These are phyloP conservation scores for Aplocera efformata DNA, from an alignment of 2,888 invertebrate genomes.

Conservation along the genomic window DNA sequence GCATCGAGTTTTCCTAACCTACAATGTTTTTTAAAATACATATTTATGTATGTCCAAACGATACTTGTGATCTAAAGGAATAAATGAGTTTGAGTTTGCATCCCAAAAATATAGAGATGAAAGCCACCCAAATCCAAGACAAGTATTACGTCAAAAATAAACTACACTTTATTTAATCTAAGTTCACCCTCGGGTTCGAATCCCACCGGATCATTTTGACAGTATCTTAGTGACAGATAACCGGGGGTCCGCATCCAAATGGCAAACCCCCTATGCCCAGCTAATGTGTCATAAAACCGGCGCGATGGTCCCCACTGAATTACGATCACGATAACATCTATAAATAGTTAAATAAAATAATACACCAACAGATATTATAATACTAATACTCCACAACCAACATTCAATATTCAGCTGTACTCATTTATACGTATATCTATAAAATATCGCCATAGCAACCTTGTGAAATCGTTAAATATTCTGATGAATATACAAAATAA, in stretches of 20 bases:
- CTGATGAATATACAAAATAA: slow-evolving; percentile 2
- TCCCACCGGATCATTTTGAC: slow-evolving; percentile 65
- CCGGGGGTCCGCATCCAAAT: slow-evolving; percentile 41
- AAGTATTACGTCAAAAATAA: slow-evolving; percentile 14
- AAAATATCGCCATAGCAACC: slow-evolving; percentile 1
- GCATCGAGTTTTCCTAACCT: too few relatives aligned
- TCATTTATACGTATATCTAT: too few relatives aligned
- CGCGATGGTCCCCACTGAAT: slow-evolving; percentile 66
- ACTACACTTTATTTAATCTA: slow-evolving; percentile 41
- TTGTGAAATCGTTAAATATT: slow-evolving; percentile 7
- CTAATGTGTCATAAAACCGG: slow-evolving; percentile 75
- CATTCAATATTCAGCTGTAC: too few relatives aligned
- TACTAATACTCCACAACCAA: slow-evolving; percentile 29
- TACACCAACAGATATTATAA: slow-evolving; percentile 28
- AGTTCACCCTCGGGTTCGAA: slow-evolving; percentile 37
- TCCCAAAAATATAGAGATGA: too few relatives aligned
- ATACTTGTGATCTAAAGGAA: too few relatives aligned
- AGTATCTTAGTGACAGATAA: slow-evolving; percentile 70
- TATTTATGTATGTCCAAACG: too few relatives aligned
- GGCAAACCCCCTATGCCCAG: slow-evolving; percentile 40
- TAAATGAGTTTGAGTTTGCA: too few relatives aligned
- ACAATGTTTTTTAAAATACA: too few relatives aligned
- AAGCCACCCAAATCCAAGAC: too few relatives aligned
- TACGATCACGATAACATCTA: slow-evolving; percentile 47
- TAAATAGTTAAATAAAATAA: slow-evolving; percentile 50